Evolutionary conservation across 2,113 vertebrate genomes (phyloP), one percentile per base, ranked within the genome.

Genomic region (Salvator merianae): DNA sequence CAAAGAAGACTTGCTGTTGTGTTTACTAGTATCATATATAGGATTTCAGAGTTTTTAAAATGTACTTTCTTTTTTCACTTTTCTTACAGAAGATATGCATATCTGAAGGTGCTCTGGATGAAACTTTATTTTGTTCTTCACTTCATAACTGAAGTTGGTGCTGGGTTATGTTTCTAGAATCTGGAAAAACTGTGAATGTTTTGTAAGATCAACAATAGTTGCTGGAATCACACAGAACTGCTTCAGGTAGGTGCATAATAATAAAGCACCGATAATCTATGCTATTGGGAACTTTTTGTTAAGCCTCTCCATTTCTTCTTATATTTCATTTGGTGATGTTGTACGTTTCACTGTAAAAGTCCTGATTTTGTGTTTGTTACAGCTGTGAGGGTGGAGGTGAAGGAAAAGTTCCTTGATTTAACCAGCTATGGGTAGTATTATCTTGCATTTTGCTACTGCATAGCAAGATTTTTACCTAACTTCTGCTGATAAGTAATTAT

Each of bases 31-130:
- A 12, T 77, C 32, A 59, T 5, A 3, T 32, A n/a, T 10, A 78
- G 32, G 10, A 7, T 73, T 32, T 63, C n/a, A 2, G 18, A 34
- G 28, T 70, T 40, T 26, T 16, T 5, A 20, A 59, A 59, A 59
- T 16, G 36, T 10, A 7, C 9, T 71, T 47, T 2, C 55, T 70
- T 40, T 32, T 3, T 1, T 16, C 5, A 34, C 32, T 63, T 73
- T 63, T 36, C 9, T 74, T 73, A 16, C 77, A 85, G 83, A 85
- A 63, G 65, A 79, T 65, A 40, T n/a, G 79, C 62, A 50, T 28
- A 12, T 30, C 55, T 50, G 68, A 78, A 85, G 69, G 72, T 69
- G 63, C 5, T 62, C 77, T 79, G 68, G 68, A 79, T 72, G 38
- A 55, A 32, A 73, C 34, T 73, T n/a, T 38, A 73, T 78, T 65